Evolutionary conservation across 2,797 vertebrate species (phyloP).

Genomic region (Rhinophrynus dorsalis): DNA sequence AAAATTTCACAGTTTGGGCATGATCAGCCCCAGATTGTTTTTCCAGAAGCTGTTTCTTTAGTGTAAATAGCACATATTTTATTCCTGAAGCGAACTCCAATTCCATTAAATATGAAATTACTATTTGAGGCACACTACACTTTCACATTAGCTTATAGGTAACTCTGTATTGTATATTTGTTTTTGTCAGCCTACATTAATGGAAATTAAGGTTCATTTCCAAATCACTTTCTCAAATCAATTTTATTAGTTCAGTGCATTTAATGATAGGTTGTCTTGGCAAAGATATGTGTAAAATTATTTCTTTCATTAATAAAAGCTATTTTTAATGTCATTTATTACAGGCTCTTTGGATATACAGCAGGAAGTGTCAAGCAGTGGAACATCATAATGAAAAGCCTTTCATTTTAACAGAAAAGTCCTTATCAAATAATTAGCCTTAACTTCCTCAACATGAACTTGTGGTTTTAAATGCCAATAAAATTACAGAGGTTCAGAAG

Average conservation of each 20-base stretch:
- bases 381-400: conserved; percentile 7
- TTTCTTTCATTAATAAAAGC: conserved; percentile 8
- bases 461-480: conserved; percentile 6
- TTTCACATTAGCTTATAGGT: conserved; percentile 6
- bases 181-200: background rate
- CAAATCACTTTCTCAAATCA: conserved; percentile 16
- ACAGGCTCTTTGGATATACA: conserved; percentile 1
- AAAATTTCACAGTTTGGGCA: no score
- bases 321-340: conserved; percentile 14
- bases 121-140: conserved; percentile 3
- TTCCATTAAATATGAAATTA: conserved; percentile 19
- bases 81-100: no score
- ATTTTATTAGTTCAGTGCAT: conserved; percentile 23
- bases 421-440: conserved; percentile 21
- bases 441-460: background rate
- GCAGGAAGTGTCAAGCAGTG: conserved; percentile 27
- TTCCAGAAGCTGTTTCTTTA: no score
- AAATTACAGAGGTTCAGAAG: conserved; percentile 1
- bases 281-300: conserved; percentile 11
- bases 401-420: conserved; percentile 11
- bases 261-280: conserved; percentile 26
- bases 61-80: conserved; percentile 1
- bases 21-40: no score
- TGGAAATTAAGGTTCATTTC: conserved; percentile 6
- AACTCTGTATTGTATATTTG: conserved; percentile 1